Base-by-base conservation (phyloP, 2,797 vertebrate genomes). In the Lagocephalus sceleratus region DNA sequence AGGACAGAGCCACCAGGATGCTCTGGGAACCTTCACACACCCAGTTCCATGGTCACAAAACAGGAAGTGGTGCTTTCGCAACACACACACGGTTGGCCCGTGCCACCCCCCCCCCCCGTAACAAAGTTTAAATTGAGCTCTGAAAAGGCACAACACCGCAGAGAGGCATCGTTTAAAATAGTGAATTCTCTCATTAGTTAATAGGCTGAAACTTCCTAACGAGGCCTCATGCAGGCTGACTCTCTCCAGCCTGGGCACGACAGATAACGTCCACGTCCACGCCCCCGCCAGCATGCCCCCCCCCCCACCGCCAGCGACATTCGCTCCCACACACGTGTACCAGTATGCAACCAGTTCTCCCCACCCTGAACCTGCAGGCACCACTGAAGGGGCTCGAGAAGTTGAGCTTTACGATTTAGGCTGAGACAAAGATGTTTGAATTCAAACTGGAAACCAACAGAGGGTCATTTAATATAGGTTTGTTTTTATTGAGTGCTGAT, bases 41-140 rank as follows among this genome's bases (percentile, higher is more conserved):
- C 54, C 71, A 23, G 66, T 77, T 75, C 76, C 54, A 23, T 73
- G 68, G 64, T 74, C 75, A 62, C 76, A 79, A 66, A 76, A 86
- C 84, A 90, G 87, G 89, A 91, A 89, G 82, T 60, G 67, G 63
- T 66, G 65, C 85, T 91, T 92, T 86, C 85, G 78, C 87, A 91
- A 91, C 51, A n/a, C 48, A 57, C 60, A 61, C 46, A 43, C 16
- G 51, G 52, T 58, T 66, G 3, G 49, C 57, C 54, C 19, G 9
- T 8, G 9, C 17, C 17, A 1, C 10, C 29, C 29, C 10, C 29
- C 10, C 29, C 10, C 29, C 32, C 32, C 12, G 10, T 12, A 35
- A 35, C 11, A 29, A 29, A 29, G 8, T 29, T 29, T 10, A 29
- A 9, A 9, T 29, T 29, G 7, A 29, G 8, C 26, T 29, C 26